These are phyloP conservation scores for Phalanger gymnotis DNA, from an alignment of 2,797 vertebrate genomes.

Conservation along the genomic window DNA sequence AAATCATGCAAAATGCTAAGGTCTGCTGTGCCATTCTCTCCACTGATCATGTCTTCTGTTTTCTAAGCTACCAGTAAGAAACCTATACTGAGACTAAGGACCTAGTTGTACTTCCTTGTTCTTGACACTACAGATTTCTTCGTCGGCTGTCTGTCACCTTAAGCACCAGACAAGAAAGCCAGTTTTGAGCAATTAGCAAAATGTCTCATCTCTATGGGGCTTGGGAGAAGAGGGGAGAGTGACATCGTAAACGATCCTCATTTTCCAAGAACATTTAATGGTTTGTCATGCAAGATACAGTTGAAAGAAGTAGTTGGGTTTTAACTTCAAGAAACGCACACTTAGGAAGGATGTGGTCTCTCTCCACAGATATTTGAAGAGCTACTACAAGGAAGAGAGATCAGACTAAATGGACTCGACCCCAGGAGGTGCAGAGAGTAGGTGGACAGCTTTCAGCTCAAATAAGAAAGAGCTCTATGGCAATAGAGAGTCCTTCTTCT, in stretches of 20 bases:
- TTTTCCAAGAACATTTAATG: neutral
- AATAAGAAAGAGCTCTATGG: neutral
- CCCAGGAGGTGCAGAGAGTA: neutral
- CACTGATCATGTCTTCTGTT: neutral
- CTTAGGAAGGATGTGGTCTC: neutral
- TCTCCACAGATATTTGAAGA: neutral
- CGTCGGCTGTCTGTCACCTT: neutral
- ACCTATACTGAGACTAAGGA: neutral
- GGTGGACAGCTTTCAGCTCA: neutral
- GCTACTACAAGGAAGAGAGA: neutral
- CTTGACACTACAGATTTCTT: neutral
- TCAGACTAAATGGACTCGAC: neutral
- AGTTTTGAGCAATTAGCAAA: neutral
- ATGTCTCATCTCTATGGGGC: neutral
- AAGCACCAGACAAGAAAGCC: neutral
- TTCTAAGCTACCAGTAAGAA: neutral
- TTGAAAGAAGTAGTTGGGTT: neutral
- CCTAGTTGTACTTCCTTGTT: neutral
- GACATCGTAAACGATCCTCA: neutral
- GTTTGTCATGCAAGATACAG: neutral
- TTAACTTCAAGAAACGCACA: neutral
- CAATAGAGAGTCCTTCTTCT: neutral
- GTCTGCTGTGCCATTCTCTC: neutral
- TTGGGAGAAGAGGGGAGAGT: neutral
- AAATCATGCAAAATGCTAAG: neutral